These are phyloP conservation scores for Panzeria rudis DNA, from an alignment of 2,888 invertebrate genomes.

Conservation along the genomic window DNA sequence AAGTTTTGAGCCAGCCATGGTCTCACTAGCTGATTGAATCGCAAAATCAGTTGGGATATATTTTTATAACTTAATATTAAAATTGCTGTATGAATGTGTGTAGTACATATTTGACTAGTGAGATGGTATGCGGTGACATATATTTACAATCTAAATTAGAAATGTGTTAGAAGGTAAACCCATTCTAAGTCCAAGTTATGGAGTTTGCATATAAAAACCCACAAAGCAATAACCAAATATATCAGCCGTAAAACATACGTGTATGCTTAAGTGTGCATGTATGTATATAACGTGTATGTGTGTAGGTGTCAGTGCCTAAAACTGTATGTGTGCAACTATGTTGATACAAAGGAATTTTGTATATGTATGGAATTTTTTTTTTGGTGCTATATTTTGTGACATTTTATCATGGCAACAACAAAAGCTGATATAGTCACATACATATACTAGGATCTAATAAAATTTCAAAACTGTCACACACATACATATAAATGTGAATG, in stretches of 20 bases:
- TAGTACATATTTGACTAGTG: constrained; percentile 55
- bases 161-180: constrained; percentile 66
- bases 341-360: constrained; percentile 38
- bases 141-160: constrained; percentile 69
- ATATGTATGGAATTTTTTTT: constrained; percentile 34
- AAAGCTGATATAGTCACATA: neutral
- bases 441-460: neutral
- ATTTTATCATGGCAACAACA: constrained; percentile 62
- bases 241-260: too few relatives aligned
- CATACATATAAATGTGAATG: neutral
- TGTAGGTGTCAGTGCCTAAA: neutral
- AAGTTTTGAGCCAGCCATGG: too few relatives aligned
- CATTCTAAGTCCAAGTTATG: constrained; percentile 54
- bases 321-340: neutral
- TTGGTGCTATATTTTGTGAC: constrained; percentile 70
- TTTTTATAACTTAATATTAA: neutral
- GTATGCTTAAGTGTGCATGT: neutral
- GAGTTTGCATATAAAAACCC: constrained; percentile 22
- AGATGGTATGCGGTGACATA: constrained; percentile 63
- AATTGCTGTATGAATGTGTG: neutral
- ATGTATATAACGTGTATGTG: neutral
- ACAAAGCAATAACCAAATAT: constrained; percentile 4
- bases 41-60: too few relatives aligned
- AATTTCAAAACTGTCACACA: constrained; percentile 13
- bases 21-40: too few relatives aligned